These are phyloP conservation scores for Alsophila aescularia DNA, from an alignment of 2,888 invertebrate genomes.

Conservation along the genomic window DNA sequence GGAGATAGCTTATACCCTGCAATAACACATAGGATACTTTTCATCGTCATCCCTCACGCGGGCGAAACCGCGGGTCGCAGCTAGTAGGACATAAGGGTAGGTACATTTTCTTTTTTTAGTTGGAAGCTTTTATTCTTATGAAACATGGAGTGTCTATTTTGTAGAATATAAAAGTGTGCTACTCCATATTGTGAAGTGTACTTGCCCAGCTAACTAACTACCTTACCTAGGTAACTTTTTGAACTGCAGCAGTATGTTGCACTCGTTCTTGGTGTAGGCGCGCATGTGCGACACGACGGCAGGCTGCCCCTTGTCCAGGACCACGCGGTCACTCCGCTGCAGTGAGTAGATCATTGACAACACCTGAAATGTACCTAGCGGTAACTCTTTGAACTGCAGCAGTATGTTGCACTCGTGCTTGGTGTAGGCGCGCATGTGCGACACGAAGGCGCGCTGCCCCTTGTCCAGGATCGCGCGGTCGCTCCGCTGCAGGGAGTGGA, in stretches of 20 bases:
- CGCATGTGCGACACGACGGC: slow-evolving; percentile 98
- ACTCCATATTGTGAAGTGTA: too few relatives aligned
- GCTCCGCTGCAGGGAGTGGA: slow-evolving; percentile 86
- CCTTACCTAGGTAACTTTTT: slow-evolving; percentile 93
- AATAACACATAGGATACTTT: too few relatives aligned
- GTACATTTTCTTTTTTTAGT: too few relatives aligned
- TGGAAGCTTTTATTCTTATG: too few relatives aligned
- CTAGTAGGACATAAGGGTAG: too few relatives aligned
- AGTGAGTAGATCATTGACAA: slow-evolving; percentile 85
- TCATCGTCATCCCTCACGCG: too few relatives aligned
- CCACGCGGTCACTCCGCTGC: slow-evolving; percentile 88
- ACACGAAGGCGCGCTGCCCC: slow-evolving; percentile 96
- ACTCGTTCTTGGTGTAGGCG: slow-evolving; percentile 98
- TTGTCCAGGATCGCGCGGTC: slow-evolving; percentile 94
- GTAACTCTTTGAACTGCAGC: slow-evolving; percentile 93
- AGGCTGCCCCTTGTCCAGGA: slow-evolving; percentile 94
- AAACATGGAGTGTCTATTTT: too few relatives aligned
- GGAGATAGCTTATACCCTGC: too few relatives aligned
- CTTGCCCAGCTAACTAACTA: too few relatives aligned
- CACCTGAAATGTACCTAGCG: slow-evolving; percentile 82
- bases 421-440: slow-evolving; percentile 95
- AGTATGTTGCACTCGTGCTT: slow-evolving; percentile 98
- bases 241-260: slow-evolving; percentile 92
- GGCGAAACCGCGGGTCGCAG: too few relatives aligned
- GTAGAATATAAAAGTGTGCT: too few relatives aligned